Percentiles rank a stretch among this genome's conserved stretches.
These are phyloP conservation scores for Lysandra coridon DNA, from an alignment of 2,888 invertebrate species.

Conservation along the genomic window DNA sequence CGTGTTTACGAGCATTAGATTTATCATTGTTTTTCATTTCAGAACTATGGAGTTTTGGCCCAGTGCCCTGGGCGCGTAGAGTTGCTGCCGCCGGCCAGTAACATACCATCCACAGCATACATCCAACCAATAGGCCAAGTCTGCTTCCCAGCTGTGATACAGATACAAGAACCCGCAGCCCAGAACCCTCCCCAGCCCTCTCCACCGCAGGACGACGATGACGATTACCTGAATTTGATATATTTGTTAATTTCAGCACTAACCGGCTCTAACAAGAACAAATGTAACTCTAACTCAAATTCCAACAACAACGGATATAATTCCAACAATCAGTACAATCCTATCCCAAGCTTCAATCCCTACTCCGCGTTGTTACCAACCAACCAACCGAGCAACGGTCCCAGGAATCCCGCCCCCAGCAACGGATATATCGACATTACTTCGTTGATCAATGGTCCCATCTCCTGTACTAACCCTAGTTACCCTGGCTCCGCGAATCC, in stretches of 20 bases:
- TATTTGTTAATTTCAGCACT: conserved; percentile 57
- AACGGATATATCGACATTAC: neutral
- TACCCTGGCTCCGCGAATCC: neutral
- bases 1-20: neutral
- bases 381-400: neutral
- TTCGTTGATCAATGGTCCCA: conserved; percentile 9
- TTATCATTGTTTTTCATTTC: conserved; percentile 34
- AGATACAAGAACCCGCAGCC: conserved; percentile 32
- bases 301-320: neutral
- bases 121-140: conserved; percentile 49
- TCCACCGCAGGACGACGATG: conserved; percentile 43
- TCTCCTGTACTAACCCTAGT: neutral
- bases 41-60: conserved; percentile 40
- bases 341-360: neutral
- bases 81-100: conserved; percentile 36
- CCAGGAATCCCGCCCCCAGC: neutral
- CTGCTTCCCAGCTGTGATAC: conserved; percentile 56
- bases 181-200: conserved; percentile 5
- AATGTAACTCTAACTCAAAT: neutral
- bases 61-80: conserved; percentile 42
- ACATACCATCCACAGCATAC: conserved; percentile 40
- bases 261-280: conserved; percentile 42
- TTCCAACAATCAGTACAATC: neutral
- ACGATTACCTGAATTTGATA: conserved; percentile 47
- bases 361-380: neutral